A percentile compares a stretch with the other conserved stretches of the same genome.
phyloP scores from a whole-genome alignment of 1,140 invertebrate genomes.

The Lerema accius region DNA sequence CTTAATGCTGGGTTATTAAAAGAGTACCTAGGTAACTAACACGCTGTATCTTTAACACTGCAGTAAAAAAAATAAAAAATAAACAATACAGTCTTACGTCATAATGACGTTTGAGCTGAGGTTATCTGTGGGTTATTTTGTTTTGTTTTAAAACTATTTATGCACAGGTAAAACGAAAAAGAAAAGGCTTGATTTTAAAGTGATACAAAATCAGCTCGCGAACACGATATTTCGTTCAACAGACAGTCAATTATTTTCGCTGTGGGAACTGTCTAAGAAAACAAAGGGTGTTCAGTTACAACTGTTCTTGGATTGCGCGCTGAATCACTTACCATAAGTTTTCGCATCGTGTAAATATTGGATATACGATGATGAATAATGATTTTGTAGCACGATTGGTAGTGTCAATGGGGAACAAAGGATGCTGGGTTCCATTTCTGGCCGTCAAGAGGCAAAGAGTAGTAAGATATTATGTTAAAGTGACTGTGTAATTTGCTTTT shows the following conservation, averaged over 20 bases:
- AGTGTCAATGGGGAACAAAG: no score
- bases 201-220: slow-evolving; percentile 66
- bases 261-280: slow-evolving; percentile 79
- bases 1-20: slow-evolving; percentile 67
- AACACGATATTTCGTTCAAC: slow-evolving; percentile 74
- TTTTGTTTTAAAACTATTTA: slow-evolving; percentile 17
- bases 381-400: no score
- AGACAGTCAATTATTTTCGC: slow-evolving; percentile 77
- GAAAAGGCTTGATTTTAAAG: slow-evolving; percentile 45
- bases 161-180: slow-evolving; percentile 18
- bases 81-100: neutral
- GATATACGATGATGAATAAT: no score
- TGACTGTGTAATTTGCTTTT: no score
- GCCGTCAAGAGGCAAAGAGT: no score
- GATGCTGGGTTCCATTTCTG: no score
- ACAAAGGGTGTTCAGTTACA: slow-evolving; percentile 78
- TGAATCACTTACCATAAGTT: slow-evolving; percentile 58
- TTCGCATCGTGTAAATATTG: slow-evolving; percentile 39
- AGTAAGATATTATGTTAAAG: no score
- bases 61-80: neutral
- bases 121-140: slow-evolving; percentile 29
- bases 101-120: slow-evolving; percentile 13
- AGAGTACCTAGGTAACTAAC: slow-evolving; percentile 47
- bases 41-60: slow-evolving; percentile 2
- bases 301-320: slow-evolving; percentile 61